Conservation (phyloP, 92 coral and sea anemone species). For the Epizoanthus rinbou region DNA sequence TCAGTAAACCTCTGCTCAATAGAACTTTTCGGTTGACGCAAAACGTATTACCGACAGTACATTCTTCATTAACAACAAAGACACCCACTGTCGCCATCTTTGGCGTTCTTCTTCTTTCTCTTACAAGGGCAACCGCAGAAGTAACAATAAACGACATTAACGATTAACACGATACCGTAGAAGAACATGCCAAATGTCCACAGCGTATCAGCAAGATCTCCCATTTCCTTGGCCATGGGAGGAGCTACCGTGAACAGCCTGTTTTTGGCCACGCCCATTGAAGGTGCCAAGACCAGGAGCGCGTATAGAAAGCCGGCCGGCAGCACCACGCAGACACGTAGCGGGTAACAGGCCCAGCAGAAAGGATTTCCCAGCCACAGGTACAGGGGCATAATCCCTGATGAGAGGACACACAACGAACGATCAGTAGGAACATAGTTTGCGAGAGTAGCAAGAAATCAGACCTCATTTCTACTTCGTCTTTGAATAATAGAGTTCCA, state of each 20-base stretch:
- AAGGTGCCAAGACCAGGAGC: slow-evolving; percentile 83
- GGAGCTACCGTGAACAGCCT: slow-evolving; percentile 90
- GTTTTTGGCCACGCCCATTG: slow-evolving; percentile 91
- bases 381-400: slow-evolving; percentile 95
- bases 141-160: slow-evolving; percentile 69
- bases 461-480: too few species aligned
- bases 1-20: not conserved
- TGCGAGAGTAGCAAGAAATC: too few species aligned
- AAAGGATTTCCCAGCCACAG: slow-evolving; percentile 98
- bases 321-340: slow-evolving; percentile 88
- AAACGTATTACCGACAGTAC: not conserved
- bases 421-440: not conserved
- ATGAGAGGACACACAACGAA: not conserved
- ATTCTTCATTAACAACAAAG: slow-evolving; percentile 48
- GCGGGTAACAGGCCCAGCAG: slow-evolving; percentile 96
- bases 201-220: slow-evolving; percentile 83
- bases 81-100: slow-evolving; percentile 64
- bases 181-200: slow-evolving; percentile 98
- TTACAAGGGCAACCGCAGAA: slow-evolving; percentile 84
- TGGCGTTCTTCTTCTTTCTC: slow-evolving; percentile 52
- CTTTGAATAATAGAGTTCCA: not conserved
- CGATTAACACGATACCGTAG: slow-evolving; percentile 83
- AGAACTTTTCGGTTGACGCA: not conserved
- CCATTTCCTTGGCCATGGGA: slow-evolving; percentile 81
- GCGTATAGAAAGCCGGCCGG: slow-evolving; percentile 94